Conservation (phyloP, 2,888 invertebrate genomes). For the Epistrophe eligans region DNA sequence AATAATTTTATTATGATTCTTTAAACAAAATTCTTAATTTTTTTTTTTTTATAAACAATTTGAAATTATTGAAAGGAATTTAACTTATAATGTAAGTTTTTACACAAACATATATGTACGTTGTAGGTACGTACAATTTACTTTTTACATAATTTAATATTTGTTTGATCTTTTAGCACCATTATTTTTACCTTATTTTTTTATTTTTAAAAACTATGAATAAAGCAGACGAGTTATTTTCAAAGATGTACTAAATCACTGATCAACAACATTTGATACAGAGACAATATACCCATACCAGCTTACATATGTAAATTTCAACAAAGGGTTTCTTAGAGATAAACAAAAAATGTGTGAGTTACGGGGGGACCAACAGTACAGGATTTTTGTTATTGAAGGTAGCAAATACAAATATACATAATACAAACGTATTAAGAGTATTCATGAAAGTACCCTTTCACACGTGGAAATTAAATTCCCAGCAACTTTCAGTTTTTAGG, state of each 20-base stretch:
- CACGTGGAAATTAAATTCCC: no score
- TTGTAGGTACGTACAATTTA: neutral
- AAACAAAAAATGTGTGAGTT: no score
- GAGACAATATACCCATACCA: no score
- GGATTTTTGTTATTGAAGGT: no score
- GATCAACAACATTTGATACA: no score
- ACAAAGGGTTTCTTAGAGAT: no score
- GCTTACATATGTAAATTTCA: no score
- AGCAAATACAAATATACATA: no score
- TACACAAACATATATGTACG: constrained; percentile 8
- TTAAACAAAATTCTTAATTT: neutral
- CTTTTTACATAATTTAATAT: constrained; percentile 31
- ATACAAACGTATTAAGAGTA: no score
- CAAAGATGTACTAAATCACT: neutral
- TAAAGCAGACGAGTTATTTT: constrained; percentile 20
- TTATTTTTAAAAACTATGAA: constrained; percentile 19
- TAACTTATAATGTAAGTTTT: constrained; percentile 1
- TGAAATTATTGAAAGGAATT: constrained; percentile 21
- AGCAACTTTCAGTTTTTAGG: no score
- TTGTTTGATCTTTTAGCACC: constrained; percentile 60
- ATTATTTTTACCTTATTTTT: constrained; percentile 52
- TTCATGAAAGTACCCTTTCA: no score
- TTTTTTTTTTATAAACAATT: constrained; percentile 1
- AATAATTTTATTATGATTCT: constrained; percentile 20
- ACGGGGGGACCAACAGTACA: no score